phyloP scores from a whole-genome alignment of 2,888 invertebrate species.

The Caenorhabditis becei region DNA sequence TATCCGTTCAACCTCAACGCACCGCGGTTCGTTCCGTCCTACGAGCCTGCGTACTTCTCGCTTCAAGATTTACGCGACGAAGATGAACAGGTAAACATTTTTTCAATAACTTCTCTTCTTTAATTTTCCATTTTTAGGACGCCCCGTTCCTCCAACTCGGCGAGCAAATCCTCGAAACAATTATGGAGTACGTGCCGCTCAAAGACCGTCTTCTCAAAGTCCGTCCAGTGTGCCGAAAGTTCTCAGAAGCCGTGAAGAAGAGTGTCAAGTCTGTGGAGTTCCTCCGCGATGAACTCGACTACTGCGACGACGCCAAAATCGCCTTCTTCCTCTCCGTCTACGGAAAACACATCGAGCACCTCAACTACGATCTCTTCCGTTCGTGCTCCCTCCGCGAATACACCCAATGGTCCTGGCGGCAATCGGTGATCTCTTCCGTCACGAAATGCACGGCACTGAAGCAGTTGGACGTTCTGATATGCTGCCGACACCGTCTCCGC shows the following conservation, averaged over 20 bases:
- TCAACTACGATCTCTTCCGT: slow-evolving; percentile 73
- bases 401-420: slow-evolving; percentile 74
- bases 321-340: slow-evolving; percentile 64
- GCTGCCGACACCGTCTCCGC: slow-evolving; percentile 70
- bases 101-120: background rate
- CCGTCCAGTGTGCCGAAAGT: slow-evolving; percentile 48
- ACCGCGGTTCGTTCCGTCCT: background rate
- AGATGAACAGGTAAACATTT: slow-evolving; percentile 13
- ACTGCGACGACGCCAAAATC: slow-evolving; percentile 54
- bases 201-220: slow-evolving; percentile 55
- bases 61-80: slow-evolving; percentile 16
- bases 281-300: slow-evolving; percentile 63
- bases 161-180: slow-evolving; percentile 44
- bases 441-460: slow-evolving; percentile 63
- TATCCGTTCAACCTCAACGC: too few relatives aligned
- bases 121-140: slow-evolving; percentile 22
- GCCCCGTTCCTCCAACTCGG: slow-evolving; percentile 54
- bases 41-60: slow-evolving; percentile 16
- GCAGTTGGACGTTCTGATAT: slow-evolving; percentile 68
- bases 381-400: slow-evolving; percentile 63
- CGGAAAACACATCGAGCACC: slow-evolving; percentile 62
- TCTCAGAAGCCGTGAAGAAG: slow-evolving; percentile 55
- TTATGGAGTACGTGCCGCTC: slow-evolving; percentile 61
- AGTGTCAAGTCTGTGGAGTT: slow-evolving; percentile 65
- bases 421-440: slow-evolving; percentile 65